phyloP scores from a whole-genome alignment of 2,113 vertebrate genomes.

The Copsychus sechellarum region DNA sequence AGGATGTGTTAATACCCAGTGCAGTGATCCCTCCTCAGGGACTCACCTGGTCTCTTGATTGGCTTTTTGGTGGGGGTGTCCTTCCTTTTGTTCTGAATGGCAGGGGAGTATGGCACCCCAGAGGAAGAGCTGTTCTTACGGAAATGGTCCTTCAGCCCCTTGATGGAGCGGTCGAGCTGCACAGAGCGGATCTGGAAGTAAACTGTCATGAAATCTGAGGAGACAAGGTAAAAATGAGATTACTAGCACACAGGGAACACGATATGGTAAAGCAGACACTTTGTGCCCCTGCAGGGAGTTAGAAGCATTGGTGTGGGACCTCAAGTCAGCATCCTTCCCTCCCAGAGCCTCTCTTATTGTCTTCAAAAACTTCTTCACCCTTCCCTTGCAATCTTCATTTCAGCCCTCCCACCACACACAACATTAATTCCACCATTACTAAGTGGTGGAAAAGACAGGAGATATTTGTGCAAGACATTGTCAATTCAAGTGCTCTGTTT shows the following conservation, averaged over 20 bases:
- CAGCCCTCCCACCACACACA: neutral
- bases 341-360: neutral
- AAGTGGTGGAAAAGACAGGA: neutral
- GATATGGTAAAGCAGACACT: neutral
- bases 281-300: neutral
- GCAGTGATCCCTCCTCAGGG: neutral
- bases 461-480: neutral
- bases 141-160: conserved; percentile 94
- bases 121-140: conserved; percentile 92
- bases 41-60: conserved; percentile 91
- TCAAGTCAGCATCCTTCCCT: neutral
- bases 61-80: conserved; percentile 97
- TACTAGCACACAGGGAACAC: neutral
- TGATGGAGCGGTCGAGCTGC: conserved; percentile 94
- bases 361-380: neutral
- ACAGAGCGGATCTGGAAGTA: conserved; percentile 96
- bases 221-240: neutral
- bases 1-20: neutral
- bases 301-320: neutral
- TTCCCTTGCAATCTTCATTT: neutral
- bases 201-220: conserved; percentile 96
- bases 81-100: conserved; percentile 94
- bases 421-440: neutral
- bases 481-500: neutral
- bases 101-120: conserved; percentile 90